Percentiles rank a stretch among this genome's conserved stretches.
Evolutionary conservation across 2,888 invertebrate genomes (phyloP).

Genomic region (Idaea straminata): DNA sequence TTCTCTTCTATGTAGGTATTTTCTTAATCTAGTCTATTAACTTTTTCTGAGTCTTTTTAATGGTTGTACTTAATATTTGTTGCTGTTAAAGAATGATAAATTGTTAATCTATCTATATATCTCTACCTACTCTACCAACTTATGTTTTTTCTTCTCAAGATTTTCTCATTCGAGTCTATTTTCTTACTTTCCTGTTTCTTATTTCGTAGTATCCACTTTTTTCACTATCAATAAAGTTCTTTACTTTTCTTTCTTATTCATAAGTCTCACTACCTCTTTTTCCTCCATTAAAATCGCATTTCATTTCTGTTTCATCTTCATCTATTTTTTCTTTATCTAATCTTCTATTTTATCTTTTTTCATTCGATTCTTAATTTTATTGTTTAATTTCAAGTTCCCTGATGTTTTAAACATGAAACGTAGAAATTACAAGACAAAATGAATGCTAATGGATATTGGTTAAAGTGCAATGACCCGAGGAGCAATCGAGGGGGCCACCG

Average conservation of each 20-base stretch:
- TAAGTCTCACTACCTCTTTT: background rate
- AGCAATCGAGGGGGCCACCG: too few relatives aligned
- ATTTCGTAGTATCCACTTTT: background rate
- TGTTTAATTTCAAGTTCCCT: background rate
- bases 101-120: too few relatives aligned
- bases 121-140: too few relatives aligned
- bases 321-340: slow-evolving; percentile 5
- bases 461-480: slow-evolving; percentile 5
- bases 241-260: background rate
- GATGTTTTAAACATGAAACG: background rate
- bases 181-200: too few relatives aligned
- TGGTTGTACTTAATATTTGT: too few relatives aligned
- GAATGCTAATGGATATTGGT: background rate
- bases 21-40: too few relatives aligned
- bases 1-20: too few relatives aligned
- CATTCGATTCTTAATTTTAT: slow-evolving; percentile 5
- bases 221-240: background rate
- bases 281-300: background rate
- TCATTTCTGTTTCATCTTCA: slow-evolving; percentile 2
- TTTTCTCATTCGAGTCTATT: too few relatives aligned
- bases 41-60: too few relatives aligned
- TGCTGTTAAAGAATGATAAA: too few relatives aligned
- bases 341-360: slow-evolving; percentile 3
- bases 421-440: background rate
- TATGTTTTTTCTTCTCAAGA: too few relatives aligned